Evolutionary conservation across 1,140 invertebrate genomes (phyloP).

Genomic region (Asobara japonica): DNA sequence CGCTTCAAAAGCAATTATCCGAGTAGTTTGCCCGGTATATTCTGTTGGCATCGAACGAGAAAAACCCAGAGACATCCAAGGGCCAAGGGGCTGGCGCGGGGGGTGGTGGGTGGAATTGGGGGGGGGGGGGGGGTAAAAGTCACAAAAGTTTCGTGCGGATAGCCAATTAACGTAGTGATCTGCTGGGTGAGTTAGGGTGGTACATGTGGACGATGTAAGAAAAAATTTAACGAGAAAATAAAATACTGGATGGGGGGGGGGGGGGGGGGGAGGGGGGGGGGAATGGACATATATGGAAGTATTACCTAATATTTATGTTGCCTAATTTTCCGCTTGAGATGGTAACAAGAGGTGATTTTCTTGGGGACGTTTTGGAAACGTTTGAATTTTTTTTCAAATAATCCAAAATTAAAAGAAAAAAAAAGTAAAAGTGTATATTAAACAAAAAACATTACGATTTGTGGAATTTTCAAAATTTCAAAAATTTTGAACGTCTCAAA

Average conservation of each 20-base stretch:
- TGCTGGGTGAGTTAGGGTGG: neutral
- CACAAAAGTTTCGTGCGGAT: neutral
- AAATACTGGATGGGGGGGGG: too few relatives aligned
- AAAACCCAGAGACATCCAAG: neutral
- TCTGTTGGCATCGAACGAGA: neutral
- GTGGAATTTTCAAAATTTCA: too few relatives aligned
- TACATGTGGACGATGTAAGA: neutral
- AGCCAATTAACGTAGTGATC: slow-evolving; percentile 1
- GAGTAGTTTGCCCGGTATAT: neutral
- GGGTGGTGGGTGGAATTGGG: too few relatives aligned
- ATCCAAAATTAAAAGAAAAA: too few relatives aligned
- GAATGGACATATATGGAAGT: neutral
- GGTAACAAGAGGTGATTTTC: too few relatives aligned
- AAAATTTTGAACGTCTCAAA: too few relatives aligned
- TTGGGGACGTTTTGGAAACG: too few relatives aligned
- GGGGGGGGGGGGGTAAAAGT: neutral
- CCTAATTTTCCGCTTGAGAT: neutral
- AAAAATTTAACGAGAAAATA: neutral
- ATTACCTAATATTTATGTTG: neutral
- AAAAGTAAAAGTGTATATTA: too few relatives aligned
- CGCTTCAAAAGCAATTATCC: neutral
- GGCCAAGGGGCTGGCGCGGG: too few relatives aligned
- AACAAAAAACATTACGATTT: too few relatives aligned
- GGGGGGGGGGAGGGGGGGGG: neutral
- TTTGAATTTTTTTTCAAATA: too few relatives aligned